Conservation (phyloP, 2,113 vertebrate genomes). For the Eleginops maclovinus region DNA sequence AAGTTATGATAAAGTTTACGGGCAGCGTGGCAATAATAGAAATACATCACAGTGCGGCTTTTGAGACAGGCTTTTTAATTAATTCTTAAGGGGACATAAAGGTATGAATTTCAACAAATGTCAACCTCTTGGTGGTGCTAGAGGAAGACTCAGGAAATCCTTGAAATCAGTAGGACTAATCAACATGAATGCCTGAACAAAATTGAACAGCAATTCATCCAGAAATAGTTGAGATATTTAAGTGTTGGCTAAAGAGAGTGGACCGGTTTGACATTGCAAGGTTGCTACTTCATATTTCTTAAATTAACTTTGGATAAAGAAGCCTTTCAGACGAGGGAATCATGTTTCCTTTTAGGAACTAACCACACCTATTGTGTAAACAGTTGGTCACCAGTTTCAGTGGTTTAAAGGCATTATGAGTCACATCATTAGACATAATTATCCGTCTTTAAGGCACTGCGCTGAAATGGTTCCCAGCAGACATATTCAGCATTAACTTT, state of each 20-base stretch:
- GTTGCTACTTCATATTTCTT: not conserved
- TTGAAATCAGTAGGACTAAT: not conserved
- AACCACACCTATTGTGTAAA: conserved; percentile 5
- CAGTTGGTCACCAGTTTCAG: not conserved
- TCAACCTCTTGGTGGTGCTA: not conserved
- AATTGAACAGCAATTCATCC: not conserved
- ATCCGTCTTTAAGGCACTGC: conserved; percentile 1
- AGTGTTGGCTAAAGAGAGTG: not conserved
- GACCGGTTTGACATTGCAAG: not conserved
- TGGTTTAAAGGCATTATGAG: conserved; percentile 12
- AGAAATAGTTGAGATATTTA: not conserved
- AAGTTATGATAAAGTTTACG: not conserved
- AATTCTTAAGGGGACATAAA: not conserved
- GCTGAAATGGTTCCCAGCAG: not conserved
- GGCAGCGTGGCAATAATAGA: not conserved
- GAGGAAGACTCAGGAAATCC: not conserved
- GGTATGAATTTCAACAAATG: not conserved
- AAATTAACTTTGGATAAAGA: not conserved
- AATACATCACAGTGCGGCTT: not conserved
- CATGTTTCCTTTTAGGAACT: not conserved
- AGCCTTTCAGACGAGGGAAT: not conserved
- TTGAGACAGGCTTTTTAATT: not conserved
- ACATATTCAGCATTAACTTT: conserved; percentile 8
- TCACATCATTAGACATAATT: conserved; percentile 40
- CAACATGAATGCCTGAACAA: not conserved